Evolutionary conservation across 92 coral and sea anemone genomes (phyloP), one percentile per base, ranked within the genome.

Genomic region (Zoanthus gigantus): DNA sequence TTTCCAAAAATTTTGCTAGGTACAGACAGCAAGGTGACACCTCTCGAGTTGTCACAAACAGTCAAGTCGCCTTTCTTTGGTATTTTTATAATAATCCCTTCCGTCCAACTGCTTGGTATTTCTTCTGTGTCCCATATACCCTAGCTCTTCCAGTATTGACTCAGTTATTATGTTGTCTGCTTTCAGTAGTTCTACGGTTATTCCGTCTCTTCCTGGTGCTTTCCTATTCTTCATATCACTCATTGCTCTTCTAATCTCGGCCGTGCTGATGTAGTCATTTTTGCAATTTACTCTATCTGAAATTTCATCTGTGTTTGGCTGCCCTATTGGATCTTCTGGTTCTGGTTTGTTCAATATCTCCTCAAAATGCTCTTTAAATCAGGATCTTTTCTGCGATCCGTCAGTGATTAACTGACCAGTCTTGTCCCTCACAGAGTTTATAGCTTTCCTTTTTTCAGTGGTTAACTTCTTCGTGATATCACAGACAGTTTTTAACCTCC

Each of bases 391-490:
- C 7, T 72, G 76, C 76, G 76, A 72, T 72, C 42, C 76, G 53
- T 34, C 76, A 23, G 76, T 72, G 76, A 42, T 72, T 72, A 72
- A 72, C 76, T 34, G 76, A 72, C 76, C 76, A 72, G 53, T 37
- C 76, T 72, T 72, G 52, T 72, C 76, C 53, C 76, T 72, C 76
- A 72, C 76, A 71, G 75, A 71, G 75, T 71, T 71, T 71, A 30
- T 17, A 30, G 16, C 46, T 71, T 71, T 71, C 75, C 14, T 30
- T 71, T 71, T 71, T 71, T 71, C 75, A 23, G 23, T 13, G 37
- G 13, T 72, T 53, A 14, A 23, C 7, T 31, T 0, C 42, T 11
- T 72, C 7, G 9, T 72, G 16, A 72, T 72, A 23, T 23, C 23
- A 23, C 23, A 23, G 23, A 23, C 23, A 23, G 23, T 23, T 23